Base-by-base conservation (phyloP, 1,140 invertebrate genomes). In the Frieseomelitta varia region DNA sequence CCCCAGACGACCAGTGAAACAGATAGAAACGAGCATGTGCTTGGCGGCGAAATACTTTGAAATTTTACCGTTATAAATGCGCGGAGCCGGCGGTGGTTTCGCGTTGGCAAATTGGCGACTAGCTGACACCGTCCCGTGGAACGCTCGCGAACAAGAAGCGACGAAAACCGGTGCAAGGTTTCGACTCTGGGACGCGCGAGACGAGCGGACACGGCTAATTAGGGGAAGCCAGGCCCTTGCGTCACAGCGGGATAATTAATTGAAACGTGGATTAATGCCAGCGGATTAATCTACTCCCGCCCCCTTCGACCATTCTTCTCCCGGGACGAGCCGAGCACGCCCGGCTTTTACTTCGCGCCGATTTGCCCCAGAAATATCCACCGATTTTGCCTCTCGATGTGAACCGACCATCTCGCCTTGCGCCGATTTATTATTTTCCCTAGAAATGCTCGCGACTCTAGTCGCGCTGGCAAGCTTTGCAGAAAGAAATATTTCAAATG, bases 231-330 rank as follows among this genome's bases (percentile, higher is more conserved):
- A 76, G 90, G 90, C 86, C 88, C 88, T 82, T 87, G 80, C 90
- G 90, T 91, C 92, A 90, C 73, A 87, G 72, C 72, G 75, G 78
- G 90, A 91, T 93, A 93, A 94, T 94, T 94, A 94, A 94, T 93
- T 92, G 88, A 89, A 92, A 92, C 92, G 91, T 79, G 90, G 91
- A 94, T 94, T 93, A 93, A 94, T 94, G 90, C 74, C 51, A 68
- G 51, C 30, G 71, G 61, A 92, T 93, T 91, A 93, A 93, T 93
- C 79, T 58, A n/a, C 68, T 6, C 85, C 30, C 61, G 4, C 27
- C 30, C 30, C 34, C 6, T 6, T 21, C 12, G 8, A 17, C 27
- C 65, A 19, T 56, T 67, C 10, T 19, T 19, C 12, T 19, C 4
- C 14, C 3, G 24, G 10, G 14, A 3, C 58, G 58, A 61, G 2